Conservation (phyloP, 2,888 invertebrate species). For the Entomobrya proxima region DNA sequence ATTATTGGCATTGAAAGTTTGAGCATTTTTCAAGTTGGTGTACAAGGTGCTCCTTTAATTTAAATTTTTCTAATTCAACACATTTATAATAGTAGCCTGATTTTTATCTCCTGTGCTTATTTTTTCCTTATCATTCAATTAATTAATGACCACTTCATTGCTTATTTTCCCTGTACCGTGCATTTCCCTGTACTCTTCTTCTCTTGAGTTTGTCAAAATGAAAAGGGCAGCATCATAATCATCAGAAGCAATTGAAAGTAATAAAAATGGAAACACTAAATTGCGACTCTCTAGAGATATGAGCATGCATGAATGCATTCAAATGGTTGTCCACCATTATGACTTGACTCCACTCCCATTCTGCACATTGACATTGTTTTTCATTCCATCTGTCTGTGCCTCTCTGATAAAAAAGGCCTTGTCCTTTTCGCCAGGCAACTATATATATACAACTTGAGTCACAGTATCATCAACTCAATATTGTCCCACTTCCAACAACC, state of each 20-base stretch:
- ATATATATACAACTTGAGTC: too few relatives aligned
- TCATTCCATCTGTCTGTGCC: not conserved
- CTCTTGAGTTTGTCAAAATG: not conserved
- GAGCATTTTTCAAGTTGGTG: too few relatives aligned
- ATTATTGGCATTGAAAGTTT: too few relatives aligned
- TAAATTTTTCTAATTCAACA: too few relatives aligned
- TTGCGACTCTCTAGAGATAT: too few relatives aligned
- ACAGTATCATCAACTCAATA: not conserved
- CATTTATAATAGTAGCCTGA: not conserved
- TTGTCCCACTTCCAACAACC: not conserved
- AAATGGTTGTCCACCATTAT: not conserved
- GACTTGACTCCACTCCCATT: not conserved
- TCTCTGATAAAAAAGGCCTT: conserved; percentile 36
- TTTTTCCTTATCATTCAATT: not conserved
- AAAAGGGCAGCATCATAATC: conserved; percentile 16
- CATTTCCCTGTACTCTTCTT: not conserved
- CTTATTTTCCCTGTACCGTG: not conserved
- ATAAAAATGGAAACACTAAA: conserved; percentile 21
- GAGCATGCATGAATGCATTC: not conserved
- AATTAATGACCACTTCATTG: not conserved
- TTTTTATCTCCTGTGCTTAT: not conserved
- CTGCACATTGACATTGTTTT: conserved; percentile 20
- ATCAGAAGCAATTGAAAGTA: conserved; percentile 10
- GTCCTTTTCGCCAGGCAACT: conserved; percentile 12
- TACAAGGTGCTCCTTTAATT: too few relatives aligned